Percentiles rank a stretch among this genome's conserved stretches.
phyloP scores from a whole-genome alignment of 2,888 invertebrate species.

The Oligia latruncula region DNA sequence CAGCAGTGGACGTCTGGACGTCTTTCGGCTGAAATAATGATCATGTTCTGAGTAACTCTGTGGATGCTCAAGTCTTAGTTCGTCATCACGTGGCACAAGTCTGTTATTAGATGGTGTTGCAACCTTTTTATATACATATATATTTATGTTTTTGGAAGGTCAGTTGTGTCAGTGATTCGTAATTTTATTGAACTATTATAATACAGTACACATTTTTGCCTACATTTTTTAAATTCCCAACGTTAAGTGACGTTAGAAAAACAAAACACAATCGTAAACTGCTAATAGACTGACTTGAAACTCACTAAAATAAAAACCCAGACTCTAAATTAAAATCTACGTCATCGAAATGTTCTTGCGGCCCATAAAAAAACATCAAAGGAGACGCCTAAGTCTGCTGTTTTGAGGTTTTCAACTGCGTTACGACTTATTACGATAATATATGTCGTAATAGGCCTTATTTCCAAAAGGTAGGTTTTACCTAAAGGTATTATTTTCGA shows the following conservation, averaged over 20 bases:
- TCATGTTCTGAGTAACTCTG: background rate
- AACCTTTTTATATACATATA: too few species aligned
- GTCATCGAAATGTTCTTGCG: background rate
- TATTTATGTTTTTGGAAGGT: too few species aligned
- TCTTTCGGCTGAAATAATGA: background rate
- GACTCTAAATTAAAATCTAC: background rate
- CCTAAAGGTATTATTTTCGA: conserved; percentile 14
- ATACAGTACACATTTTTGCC: too few species aligned
- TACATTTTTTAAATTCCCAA: background rate
- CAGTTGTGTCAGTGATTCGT: too few species aligned
- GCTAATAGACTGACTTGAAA: background rate
- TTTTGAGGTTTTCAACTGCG: background rate
- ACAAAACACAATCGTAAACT: background rate
- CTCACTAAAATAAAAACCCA: background rate
- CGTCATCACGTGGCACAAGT: background rate
- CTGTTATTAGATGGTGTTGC: background rate
- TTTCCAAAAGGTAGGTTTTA: too few species aligned
- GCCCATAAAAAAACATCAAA: background rate
- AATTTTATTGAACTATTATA: too few species aligned
- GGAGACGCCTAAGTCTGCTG: background rate
- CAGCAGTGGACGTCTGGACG: background rate
- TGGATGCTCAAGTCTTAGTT: background rate
- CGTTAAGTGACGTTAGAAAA: background rate
- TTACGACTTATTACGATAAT: background rate
- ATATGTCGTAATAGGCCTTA: background rate